Conservation (phyloP, 2,113 vertebrate genomes). For the Sclerurus mexicanus region DNA sequence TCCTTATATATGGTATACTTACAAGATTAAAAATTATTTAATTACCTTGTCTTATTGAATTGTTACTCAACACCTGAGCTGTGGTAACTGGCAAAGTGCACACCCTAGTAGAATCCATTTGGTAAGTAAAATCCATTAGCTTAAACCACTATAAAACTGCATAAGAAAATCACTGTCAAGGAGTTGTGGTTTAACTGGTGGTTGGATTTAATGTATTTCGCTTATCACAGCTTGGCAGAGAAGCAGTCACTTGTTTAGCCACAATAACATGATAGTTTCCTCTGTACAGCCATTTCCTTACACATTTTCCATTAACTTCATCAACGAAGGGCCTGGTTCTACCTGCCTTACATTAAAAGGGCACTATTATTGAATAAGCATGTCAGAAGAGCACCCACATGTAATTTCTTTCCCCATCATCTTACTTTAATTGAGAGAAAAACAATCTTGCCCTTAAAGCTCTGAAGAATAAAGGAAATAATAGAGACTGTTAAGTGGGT, state of each 20-base stretch:
- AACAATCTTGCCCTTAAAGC: neutral
- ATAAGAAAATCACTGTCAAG: constrained; percentile 19
- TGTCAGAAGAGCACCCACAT: neutral
- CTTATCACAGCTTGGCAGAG: constrained; percentile 9
- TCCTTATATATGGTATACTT: neutral
- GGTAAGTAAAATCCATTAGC: constrained; percentile 53
- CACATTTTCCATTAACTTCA: constrained; percentile 27
- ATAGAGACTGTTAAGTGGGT: neutral
- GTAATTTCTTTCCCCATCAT: neutral
- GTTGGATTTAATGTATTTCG: constrained; percentile 38
- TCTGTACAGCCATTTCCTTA: neutral
- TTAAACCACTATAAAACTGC: constrained; percentile 28
- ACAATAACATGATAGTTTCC: constrained; percentile 14
- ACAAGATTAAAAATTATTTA: constrained; percentile 38
- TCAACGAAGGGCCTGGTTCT: neutral
- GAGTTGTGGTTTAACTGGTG: constrained; percentile 33
- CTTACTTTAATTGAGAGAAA: neutral
- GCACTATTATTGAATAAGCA: neutral
- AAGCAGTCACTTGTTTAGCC: neutral
- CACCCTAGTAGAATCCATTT: neutral
- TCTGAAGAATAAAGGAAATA: neutral
- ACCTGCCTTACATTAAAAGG: neutral
- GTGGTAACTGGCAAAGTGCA: constrained; percentile 7
- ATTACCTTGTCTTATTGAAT: constrained; percentile 24
- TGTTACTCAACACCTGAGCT: neutral